A percentile compares a stretch with the other conserved stretches of the same genome.
These are phyloP conservation scores for Pandemis cinnamomeana DNA, from an alignment of 2,888 invertebrate species.

Conservation along the genomic window DNA sequence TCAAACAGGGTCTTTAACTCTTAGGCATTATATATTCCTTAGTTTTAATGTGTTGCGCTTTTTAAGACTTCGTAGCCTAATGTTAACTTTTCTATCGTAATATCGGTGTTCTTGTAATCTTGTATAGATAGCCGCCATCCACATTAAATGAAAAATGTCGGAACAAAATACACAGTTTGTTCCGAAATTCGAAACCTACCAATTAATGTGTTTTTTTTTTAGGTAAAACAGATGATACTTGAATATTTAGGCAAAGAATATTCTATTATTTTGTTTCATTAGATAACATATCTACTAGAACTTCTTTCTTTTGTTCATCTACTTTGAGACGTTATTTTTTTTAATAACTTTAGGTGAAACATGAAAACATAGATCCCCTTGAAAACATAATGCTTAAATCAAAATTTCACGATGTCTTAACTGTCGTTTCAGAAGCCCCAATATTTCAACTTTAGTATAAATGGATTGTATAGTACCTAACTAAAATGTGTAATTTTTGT, in stretches of 20 bases:
- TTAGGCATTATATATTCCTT: slow-evolving; percentile 67
- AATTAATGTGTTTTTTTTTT: background rate
- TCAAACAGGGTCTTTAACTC: slow-evolving; percentile 79
- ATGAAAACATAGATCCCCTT: background rate
- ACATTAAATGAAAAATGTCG: slow-evolving; percentile 1
- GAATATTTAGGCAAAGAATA: background rate
- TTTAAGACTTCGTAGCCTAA: slow-evolving; percentile 34
- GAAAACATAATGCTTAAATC: too few species aligned
- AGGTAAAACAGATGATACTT: background rate
- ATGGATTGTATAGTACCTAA: slow-evolving; percentile 52
- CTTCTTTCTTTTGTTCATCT: background rate
- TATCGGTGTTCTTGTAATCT: slow-evolving; percentile 39
- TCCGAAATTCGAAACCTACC: background rate
- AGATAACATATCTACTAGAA: background rate
- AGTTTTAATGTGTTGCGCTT: slow-evolving; percentile 40
- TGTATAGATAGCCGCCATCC: slow-evolving; percentile 28
- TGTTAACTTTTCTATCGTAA: slow-evolving; percentile 35
- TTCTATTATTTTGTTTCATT: background rate
- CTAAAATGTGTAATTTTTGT: slow-evolving; percentile 47
- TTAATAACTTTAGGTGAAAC: background rate
- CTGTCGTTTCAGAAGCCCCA: background rate
- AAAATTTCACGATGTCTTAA: too few species aligned
- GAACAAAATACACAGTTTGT: background rate
- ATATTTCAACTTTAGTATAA: slow-evolving; percentile 46
- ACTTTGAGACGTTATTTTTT: too few species aligned